Base-by-base conservation (phyloP, 2,797 vertebrate species). In the Lithobates pipiens region DNA sequence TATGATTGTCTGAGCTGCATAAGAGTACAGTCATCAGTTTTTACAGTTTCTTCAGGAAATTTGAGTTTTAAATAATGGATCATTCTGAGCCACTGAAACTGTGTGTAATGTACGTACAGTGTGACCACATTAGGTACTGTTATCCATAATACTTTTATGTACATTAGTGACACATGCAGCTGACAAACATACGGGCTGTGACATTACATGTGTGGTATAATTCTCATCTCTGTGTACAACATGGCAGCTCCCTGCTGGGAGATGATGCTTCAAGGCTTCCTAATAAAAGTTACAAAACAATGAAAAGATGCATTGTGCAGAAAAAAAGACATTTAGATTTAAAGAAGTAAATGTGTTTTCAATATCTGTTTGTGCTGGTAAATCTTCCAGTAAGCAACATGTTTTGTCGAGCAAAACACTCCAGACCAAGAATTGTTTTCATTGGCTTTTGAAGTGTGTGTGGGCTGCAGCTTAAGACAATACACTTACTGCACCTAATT, bases 401-500 rank as follows among this genome's bases (percentile, higher is more conserved):
- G 69, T 87, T 83, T 83, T 75, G 27, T 70, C 3, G 25, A 44
- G 80, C 71, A 80, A 36, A 80, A 78, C 46, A 63, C 76, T 61
- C 39, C 46, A 76, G 70, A 44, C 54, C 42, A 2, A 32, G 46
- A 44, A 83, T 87, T 83, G 81, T 83, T 87, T 87, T 79, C 61
- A 83, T 80, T 70, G 32, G 32, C 76, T 71, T 87, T 75, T 70
- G 63, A 80, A 57, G 76, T 87, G 86, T 83, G 85, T 83, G 86
- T 86, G 85, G 86, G 81, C 81, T 80, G 63, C 29, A 73, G 21
- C n/a, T 34, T 9, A 3, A 76, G 21, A 87, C 76, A 87, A 87
- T 84, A 84, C 86, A 76, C 85, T 87, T 76, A 80, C 81, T 87
- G 63, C 65, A 84, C 86, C 71, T 80, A 80, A 80, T 79, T 70